These are phyloP conservation scores for Hoplodrina ambigua DNA, from an alignment of 2,888 invertebrate genomes.

Conservation along the genomic window DNA sequence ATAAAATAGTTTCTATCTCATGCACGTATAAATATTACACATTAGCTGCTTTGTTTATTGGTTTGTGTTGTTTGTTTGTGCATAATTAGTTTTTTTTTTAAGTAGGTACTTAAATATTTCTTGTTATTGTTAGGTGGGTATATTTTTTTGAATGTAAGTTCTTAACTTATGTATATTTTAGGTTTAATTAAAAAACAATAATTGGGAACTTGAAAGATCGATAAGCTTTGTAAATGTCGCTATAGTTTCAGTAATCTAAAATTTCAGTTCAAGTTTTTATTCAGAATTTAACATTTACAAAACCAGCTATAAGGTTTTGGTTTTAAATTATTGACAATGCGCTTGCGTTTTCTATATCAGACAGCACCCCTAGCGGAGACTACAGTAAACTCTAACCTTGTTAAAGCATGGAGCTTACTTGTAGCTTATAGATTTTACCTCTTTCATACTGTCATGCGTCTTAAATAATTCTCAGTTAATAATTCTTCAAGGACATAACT, in stretches of 20 bases:
- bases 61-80: slow-evolving; percentile 9
- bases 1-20: slow-evolving; percentile 74
- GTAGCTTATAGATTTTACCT: no score
- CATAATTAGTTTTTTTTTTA: background rate
- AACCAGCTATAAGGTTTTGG: no score
- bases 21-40: slow-evolving; percentile 68
- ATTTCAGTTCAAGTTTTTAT: no score
- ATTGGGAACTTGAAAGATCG: background rate
- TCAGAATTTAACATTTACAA: no score
- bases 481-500: background rate
- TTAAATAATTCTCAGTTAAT: no score
- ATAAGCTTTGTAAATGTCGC: background rate
- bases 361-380: slow-evolving; percentile 16
- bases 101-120: background rate
- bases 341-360: slow-evolving; percentile 1
- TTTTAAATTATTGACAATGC: background rate
- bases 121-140: background rate
- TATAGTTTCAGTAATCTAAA: background rate
- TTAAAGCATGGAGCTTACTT: background rate
- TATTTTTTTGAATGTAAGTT: background rate
- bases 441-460: no score
- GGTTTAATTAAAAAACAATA: background rate
- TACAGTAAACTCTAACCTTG: slow-evolving; percentile 15
- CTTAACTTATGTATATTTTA: background rate
- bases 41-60: slow-evolving; percentile 60